Conservation (phyloP, 35 echinoderm and acorn worm species). For the Apostichopus californicus region DNA sequence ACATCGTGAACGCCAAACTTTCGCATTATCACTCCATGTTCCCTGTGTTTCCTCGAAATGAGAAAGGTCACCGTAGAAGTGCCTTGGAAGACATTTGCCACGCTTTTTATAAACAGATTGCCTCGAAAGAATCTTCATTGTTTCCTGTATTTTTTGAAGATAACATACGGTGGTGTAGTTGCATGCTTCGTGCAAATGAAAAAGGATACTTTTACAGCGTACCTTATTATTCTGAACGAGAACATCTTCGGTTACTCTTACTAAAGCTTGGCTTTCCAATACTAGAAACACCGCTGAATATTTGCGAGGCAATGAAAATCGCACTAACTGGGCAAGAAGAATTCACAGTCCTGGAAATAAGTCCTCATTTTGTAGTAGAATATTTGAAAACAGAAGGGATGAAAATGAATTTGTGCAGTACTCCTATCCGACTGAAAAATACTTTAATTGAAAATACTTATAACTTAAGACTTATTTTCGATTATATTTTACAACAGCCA, state of each 20-base stretch:
- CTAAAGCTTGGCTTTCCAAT: constrained; percentile 32
- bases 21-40: constrained; percentile 16
- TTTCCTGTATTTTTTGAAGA: constrained; percentile 19
- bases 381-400: constrained; percentile 26
- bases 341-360: constrained; percentile 32
- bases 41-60: constrained; percentile 8
- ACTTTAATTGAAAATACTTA: background rate
- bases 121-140: background rate
- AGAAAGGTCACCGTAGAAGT: background rate
- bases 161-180: constrained; percentile 8
- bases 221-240: background rate
- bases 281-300: background rate
- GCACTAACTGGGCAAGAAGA: background rate
- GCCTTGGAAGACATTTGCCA: background rate
- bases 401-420: background rate
- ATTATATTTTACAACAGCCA: constrained; percentile 2
- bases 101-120: background rate
- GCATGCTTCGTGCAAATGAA: background rate
- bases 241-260: constrained; percentile 8
- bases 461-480: background rate
- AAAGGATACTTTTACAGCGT: constrained; percentile 40
- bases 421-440: background rate
- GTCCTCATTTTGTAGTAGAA: constrained; percentile 18
- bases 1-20: background rate
- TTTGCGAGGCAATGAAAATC: constrained; percentile 22